These are phyloP conservation scores for Leguminivora glycinivorella DNA, from an alignment of 1,140 invertebrate species.

Conservation along the genomic window DNA sequence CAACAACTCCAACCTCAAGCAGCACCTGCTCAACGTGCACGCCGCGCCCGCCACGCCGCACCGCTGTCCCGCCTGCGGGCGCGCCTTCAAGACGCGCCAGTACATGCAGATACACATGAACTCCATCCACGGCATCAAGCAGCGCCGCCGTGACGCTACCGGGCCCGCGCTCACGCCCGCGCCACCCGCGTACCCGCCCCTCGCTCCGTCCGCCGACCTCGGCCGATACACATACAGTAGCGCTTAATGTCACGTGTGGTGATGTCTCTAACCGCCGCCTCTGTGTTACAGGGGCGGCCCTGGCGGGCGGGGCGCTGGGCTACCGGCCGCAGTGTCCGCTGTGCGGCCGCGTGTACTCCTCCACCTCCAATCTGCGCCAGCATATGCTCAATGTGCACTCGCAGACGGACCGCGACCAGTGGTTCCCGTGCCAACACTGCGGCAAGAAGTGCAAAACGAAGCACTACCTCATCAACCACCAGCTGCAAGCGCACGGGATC, in stretches of 20 bases:
- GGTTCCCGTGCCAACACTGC: constrained; percentile 85
- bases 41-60: constrained; percentile 83
- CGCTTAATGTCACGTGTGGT: constrained; percentile 48
- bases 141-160: constrained; percentile 69
- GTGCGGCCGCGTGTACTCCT: constrained; percentile 85
- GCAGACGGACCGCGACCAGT: constrained; percentile 84
- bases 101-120: constrained; percentile 85
- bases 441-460: constrained; percentile 88
- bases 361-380: constrained; percentile 84
- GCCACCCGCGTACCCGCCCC: constrained; percentile 50
- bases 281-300: constrained; percentile 79
- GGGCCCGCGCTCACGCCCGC: constrained; percentile 52
- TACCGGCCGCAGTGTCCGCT: constrained; percentile 83
- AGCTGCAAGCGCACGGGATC: constrained; percentile 86
- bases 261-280: constrained; percentile 73
- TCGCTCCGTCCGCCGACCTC: constrained; percentile 30
- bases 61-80: constrained; percentile 82
- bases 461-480: constrained; percentile 88
- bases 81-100: constrained; percentile 85
- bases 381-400: constrained; percentile 87
- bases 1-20: constrained; percentile 84
- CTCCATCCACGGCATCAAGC: constrained; percentile 84
- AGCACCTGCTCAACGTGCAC: constrained; percentile 87
- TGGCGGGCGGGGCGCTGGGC: constrained; percentile 75
- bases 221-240: constrained; percentile 67